Conservation (phyloP, 2,797 vertebrate genomes). For the Macrochelys suwanniensis region DNA sequence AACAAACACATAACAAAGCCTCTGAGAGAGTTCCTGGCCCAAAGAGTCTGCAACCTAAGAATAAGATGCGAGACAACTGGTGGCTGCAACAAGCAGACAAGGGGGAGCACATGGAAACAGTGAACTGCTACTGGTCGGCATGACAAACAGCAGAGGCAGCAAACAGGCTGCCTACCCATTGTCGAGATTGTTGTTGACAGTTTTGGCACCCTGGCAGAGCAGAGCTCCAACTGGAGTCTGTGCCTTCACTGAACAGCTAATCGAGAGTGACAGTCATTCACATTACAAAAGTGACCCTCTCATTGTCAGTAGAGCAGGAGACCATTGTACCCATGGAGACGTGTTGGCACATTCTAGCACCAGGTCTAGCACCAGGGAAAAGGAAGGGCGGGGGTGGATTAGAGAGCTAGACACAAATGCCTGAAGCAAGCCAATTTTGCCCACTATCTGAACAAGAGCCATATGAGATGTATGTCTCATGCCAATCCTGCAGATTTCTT, state of each 20-base stretch:
- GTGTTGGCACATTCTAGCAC: background rate
- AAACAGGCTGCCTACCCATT: background rate
- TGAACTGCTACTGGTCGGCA: background rate
- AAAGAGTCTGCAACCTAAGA: accelerated
- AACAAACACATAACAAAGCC: background rate
- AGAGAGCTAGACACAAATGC: background rate
- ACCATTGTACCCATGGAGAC: accelerated
- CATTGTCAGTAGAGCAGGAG: background rate
- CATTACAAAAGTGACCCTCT: background rate
- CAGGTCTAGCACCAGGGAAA: background rate
- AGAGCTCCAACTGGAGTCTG: background rate
- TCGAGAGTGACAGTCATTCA: accelerated
- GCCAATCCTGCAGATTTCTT: background rate
- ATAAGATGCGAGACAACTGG: background rate
- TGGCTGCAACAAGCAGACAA: background rate
- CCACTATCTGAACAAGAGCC: background rate
- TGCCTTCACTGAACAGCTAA: no score
- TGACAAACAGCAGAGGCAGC: background rate
- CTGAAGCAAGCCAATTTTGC: background rate
- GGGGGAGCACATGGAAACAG: background rate
- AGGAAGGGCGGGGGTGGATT: background rate
- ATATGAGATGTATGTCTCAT: background rate
- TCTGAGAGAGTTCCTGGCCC: background rate
- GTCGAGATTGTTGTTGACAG: background rate
- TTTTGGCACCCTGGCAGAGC: background rate